Evolutionary conservation across 2,797 vertebrate species (phyloP).

Genomic region (Erethizon dorsatum): DNA sequence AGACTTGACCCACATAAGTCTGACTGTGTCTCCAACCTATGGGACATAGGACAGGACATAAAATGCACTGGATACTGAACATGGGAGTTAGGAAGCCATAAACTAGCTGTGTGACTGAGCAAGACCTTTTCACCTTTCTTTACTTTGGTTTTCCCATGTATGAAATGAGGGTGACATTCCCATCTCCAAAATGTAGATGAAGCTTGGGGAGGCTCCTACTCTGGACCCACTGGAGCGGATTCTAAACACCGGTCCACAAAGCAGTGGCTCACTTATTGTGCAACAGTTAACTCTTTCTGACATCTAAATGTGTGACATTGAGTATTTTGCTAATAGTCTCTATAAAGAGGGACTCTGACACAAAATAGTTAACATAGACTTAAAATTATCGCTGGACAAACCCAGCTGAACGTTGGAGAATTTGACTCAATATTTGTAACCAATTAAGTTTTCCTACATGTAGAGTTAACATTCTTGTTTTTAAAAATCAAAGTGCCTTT

Average conservation of each 20-base stretch:
- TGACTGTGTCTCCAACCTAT: background rate
- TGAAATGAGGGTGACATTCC: background rate
- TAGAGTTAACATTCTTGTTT: slow-evolving; percentile 69
- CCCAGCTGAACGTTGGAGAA: slow-evolving; percentile 42
- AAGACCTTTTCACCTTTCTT: slow-evolving; percentile 17
- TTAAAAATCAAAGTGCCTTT: slow-evolving; percentile 64
- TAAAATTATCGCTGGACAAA: slow-evolving; percentile 51
- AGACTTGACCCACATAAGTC: background rate
- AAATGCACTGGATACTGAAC: background rate
- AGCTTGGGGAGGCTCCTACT: too few species aligned
- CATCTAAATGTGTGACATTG: background rate
- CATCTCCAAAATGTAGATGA: slow-evolving; percentile 9
- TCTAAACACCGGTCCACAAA: too few species aligned
- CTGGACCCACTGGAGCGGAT: too few species aligned
- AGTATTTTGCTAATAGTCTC: slow-evolving; percentile 15
- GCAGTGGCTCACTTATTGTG: background rate
- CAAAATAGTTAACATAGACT: slow-evolving; percentile 57
- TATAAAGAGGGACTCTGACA: background rate
- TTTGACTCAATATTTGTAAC: slow-evolving; percentile 78
- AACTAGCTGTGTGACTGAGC: background rate
- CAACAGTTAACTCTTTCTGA: slow-evolving; percentile 33
- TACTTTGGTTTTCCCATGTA: background rate
- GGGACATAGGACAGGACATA: background rate
- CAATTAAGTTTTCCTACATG: slow-evolving; percentile 80
- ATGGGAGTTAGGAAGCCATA: background rate